Base-by-base conservation (phyloP, 2,888 invertebrate species). In the Erebia ligea region DNA sequence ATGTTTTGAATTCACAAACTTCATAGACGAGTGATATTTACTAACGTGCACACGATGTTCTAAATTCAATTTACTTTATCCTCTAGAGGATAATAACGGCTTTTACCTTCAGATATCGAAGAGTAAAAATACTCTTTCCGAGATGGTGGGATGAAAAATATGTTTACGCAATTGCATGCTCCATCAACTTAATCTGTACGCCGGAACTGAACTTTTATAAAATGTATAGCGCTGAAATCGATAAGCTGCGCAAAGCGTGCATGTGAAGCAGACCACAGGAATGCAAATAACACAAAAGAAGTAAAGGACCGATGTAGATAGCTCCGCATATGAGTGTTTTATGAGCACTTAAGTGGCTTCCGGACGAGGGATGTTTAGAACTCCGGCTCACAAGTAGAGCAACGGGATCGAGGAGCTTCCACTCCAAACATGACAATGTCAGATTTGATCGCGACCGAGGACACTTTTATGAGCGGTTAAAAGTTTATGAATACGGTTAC, bases 261-360 rank as follows among this genome's bases (percentile, higher is more conserved):
- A 69, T 63, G 67, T 58, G 62, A 34, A 69, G 66, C 70, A 67
- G 57, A 67, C 70, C 70, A 42, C 73, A 73, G 57, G 76, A 80
- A 81, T 79, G 79, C 73, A 74, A 75, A 73, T 76, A 75, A 82
- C 79, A 84, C 81, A 84, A 85, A 85, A 83, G 78, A 78, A 84
- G 82, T 81, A 72, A 75, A 75, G 75, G 77, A 80, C 76, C 81
- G 80, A 84, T 84, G 83, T 84, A 84, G 83, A 83, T 81, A 84
- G 82, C 82, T 81, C 81, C 83, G 84, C 83, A 82, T 84, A 84
- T 83, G 86, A 90, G 90, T 90, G 88, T 88, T 91, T 90, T 91
- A 90, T 88, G 90, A 90, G 87, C 88, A 87, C 90, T 90, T 82
- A 83, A 90, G 88, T 83, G 84, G 83, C 83, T 87, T 86, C 86